phyloP scores from a whole-genome alignment of 2,888 invertebrate genomes.

The Thymelicus lineola region DNA sequence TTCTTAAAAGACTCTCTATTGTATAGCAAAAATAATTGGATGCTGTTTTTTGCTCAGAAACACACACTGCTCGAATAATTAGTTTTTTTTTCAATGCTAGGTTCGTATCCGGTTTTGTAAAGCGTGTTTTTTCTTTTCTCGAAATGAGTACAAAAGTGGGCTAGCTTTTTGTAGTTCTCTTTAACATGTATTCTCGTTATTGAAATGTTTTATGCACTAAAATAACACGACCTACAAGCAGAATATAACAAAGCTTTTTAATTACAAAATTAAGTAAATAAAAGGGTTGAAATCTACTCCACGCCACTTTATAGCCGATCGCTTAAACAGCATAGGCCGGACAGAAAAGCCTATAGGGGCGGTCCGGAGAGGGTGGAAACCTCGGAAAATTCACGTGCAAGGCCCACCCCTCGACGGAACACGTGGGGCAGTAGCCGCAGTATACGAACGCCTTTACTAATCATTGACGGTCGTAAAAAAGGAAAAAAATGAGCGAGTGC shows the following conservation, averaged over 20 bases:
- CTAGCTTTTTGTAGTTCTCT: slow-evolving; percentile 28
- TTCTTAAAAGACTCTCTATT: slow-evolving; percentile 35
- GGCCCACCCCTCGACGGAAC: slow-evolving; percentile 75
- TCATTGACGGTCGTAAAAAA: slow-evolving; percentile 77
- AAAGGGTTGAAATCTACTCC: slow-evolving; percentile 57
- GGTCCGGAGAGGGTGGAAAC: slow-evolving; percentile 84
- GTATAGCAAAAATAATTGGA: slow-evolving; percentile 36
- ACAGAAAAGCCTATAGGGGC: slow-evolving; percentile 86
- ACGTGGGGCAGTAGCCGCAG: slow-evolving; percentile 82
- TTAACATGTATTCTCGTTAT: slow-evolving; percentile 20
- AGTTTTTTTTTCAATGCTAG: slow-evolving; percentile 32
- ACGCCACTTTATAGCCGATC: slow-evolving; percentile 68
- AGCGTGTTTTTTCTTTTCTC: slow-evolving; percentile 32
- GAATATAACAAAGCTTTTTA: not conserved
- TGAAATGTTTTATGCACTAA: slow-evolving; percentile 47
- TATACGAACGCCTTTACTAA: slow-evolving; percentile 78
- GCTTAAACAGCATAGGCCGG: slow-evolving; percentile 84
- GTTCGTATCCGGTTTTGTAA: slow-evolving; percentile 37
- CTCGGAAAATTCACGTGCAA: slow-evolving; percentile 84
- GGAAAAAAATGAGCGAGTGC: slow-evolving; percentile 57
- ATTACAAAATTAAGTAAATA: slow-evolving; percentile 32
- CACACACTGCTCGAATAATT: slow-evolving; percentile 39
- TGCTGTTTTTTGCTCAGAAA: slow-evolving; percentile 39
- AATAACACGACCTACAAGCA: slow-evolving; percentile 21
- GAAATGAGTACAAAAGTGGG: slow-evolving; percentile 34